Percentiles rank a stretch among this genome's conserved stretches.
Conservation (phyloP, 2,888 invertebrate genomes). For the Eumacrocentrus americanus region DNA sequence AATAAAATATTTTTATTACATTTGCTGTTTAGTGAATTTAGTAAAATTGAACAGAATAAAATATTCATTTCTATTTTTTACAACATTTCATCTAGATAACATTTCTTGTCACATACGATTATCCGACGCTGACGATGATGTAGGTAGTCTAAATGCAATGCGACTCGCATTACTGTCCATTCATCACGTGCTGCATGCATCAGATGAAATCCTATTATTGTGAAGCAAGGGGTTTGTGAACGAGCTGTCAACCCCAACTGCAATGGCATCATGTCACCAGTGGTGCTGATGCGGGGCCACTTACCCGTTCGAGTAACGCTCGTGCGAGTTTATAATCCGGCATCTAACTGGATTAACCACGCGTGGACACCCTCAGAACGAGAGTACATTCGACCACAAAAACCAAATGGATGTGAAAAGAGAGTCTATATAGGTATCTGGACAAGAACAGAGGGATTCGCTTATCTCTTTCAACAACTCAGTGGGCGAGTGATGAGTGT, state of each 20-base stretch:
- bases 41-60: too few species aligned
- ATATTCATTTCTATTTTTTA: too few species aligned
- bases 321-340: neutral
- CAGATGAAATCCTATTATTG: slow-evolving; percentile 5
- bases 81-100: too few species aligned
- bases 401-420: neutral
- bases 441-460: neutral
- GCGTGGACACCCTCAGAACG: neutral
- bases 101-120: too few species aligned
- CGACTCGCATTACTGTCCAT: neutral
- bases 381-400: neutral
- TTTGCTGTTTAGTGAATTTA: too few species aligned
- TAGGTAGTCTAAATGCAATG: too few species aligned
- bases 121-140: too few species aligned
- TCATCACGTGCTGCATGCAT: neutral
- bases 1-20: too few species aligned
- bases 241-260: slow-evolving; percentile 2
- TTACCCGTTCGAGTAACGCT: neutral
- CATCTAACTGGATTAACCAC: slow-evolving; percentile 7
- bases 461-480: neutral
- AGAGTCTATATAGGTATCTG: neutral
- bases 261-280: neutral
- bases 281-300: neutral
- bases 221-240: neutral
- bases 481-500: neutral